A percentile compares a stretch with the other conserved stretches of the same genome.
Evolutionary conservation across 2,888 invertebrate genomes (phyloP).

Genomic region (Lepidocyrtinus sp.): DNA sequence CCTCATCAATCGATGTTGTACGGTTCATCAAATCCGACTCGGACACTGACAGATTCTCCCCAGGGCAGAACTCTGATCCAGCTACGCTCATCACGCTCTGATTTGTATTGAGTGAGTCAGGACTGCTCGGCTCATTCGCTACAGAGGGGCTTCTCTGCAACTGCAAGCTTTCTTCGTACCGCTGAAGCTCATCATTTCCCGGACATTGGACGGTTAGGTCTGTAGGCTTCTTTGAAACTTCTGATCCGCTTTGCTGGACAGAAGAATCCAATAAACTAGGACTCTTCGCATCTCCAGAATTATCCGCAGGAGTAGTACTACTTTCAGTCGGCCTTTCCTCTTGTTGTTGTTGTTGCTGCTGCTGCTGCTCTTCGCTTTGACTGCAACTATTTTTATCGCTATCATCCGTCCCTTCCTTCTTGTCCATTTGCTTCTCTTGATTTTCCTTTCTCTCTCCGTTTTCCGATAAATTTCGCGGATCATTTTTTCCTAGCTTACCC

Average conservation of each 20-base stretch:
- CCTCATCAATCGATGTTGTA: constrained; percentile 70
- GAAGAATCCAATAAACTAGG: constrained; percentile 12
- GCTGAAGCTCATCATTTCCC: constrained; percentile 35
- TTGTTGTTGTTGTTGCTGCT: constrained; percentile 30
- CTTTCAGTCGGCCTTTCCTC: background rate
- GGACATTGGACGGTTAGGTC: constrained; percentile 64
- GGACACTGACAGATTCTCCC: constrained; percentile 65
- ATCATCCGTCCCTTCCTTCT: constrained; percentile 28
- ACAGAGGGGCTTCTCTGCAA: constrained; percentile 55
- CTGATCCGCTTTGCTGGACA: background rate
- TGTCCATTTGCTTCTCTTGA: constrained; percentile 27
- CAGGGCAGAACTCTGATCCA: constrained; percentile 66
- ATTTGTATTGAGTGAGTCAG: constrained; percentile 70
- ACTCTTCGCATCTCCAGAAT: background rate
- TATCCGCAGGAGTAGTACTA: constrained; percentile 15
- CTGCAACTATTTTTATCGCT: constrained; percentile 24
- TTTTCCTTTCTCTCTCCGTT: constrained; percentile 19
- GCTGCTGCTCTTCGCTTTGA: constrained; percentile 17
- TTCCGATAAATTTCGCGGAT: constrained; percentile 37
- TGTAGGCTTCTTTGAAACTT: constrained; percentile 58
- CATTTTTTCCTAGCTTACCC: constrained; percentile 14
- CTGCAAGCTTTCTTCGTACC: constrained; percentile 53
- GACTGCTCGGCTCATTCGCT: constrained; percentile 68
- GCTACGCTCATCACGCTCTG: constrained; percentile 69
- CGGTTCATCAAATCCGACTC: constrained; percentile 69